Evolutionary conservation across 2,113 vertebrate genomes (phyloP).

Genomic region (Phaethon lepturus): DNA sequence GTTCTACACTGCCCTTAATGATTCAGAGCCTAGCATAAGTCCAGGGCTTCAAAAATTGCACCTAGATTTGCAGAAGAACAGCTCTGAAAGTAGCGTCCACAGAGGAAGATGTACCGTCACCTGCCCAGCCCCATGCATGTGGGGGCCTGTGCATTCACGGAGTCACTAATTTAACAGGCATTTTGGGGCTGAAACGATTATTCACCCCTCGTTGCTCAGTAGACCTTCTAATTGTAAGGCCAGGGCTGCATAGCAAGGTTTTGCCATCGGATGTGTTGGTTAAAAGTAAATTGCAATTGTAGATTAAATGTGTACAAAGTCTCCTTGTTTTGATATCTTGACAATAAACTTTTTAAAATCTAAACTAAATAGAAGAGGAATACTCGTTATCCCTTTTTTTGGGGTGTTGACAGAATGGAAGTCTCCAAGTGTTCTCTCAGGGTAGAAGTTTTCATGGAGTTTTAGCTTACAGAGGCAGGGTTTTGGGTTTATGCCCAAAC

Average conservation of each 20-base stretch:
- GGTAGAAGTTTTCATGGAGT: neutral
- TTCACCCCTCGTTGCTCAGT: neutral
- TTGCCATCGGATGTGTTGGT: neutral
- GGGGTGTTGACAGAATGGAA: neutral
- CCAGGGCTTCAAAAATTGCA: neutral
- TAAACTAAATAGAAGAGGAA: neutral
- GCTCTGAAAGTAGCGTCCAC: neutral
- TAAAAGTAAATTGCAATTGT: neutral
- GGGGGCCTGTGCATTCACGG: neutral
- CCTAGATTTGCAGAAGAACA: neutral
- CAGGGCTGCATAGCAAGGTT: accelerated
- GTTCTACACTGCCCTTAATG: neutral
- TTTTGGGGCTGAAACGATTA: neutral
- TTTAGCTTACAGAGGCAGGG: neutral
- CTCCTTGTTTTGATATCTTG: neutral
- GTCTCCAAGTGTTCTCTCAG: neutral
- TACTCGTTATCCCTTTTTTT: neutral
- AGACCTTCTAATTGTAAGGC: neutral
- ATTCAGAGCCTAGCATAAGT: neutral
- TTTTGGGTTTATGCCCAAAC: neutral
- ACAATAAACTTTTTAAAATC: neutral
- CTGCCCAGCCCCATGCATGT: neutral
- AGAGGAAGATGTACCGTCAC: neutral
- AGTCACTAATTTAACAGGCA: too few relatives aligned
- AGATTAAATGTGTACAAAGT: neutral